Conservation (phyloP, 1,140 invertebrate species). For the Vanessa tameamea region DNA sequence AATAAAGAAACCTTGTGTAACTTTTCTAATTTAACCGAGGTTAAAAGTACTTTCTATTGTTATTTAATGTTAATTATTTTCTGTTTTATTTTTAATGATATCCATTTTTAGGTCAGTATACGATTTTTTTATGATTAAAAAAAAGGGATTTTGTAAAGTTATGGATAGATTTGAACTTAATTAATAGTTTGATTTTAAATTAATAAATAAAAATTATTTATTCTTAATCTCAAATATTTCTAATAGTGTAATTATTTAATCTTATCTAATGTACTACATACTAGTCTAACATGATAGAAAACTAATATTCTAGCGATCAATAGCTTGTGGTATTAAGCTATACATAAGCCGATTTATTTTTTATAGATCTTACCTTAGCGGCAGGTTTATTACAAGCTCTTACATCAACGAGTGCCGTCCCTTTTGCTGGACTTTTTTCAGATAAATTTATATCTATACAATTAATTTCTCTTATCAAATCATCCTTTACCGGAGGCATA, state of each 20-base stretch:
- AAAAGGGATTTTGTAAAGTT: no score
- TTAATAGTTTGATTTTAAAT: no score
- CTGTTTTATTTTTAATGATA: no score
- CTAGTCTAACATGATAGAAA: neutral
- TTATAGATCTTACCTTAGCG: slow-evolving; percentile 68
- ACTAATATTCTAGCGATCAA: slow-evolving; percentile 3
- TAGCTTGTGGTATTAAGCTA: slow-evolving; percentile 5
- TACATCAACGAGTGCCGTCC: slow-evolving; percentile 74
- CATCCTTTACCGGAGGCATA: slow-evolving; percentile 80
- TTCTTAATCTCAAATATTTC: no score
- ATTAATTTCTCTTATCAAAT: slow-evolving; percentile 75
- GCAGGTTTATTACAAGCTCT: slow-evolving; percentile 79
- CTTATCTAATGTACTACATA: neutral
- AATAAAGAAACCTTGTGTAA: no score
- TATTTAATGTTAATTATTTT: no score
- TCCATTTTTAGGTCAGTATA: no score
- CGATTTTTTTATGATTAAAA: no score
- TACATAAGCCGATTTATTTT: slow-evolving; percentile 5
- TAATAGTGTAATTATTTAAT: neutral
- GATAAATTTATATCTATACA: slow-evolving; percentile 75
- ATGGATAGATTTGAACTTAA: no score
- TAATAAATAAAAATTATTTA: no score
- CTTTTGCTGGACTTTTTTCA: slow-evolving; percentile 76
- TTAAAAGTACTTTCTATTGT: no score
- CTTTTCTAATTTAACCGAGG: no score